Conservation (phyloP, 2,113 vertebrate species). For the Plecotus auritus region DNA sequence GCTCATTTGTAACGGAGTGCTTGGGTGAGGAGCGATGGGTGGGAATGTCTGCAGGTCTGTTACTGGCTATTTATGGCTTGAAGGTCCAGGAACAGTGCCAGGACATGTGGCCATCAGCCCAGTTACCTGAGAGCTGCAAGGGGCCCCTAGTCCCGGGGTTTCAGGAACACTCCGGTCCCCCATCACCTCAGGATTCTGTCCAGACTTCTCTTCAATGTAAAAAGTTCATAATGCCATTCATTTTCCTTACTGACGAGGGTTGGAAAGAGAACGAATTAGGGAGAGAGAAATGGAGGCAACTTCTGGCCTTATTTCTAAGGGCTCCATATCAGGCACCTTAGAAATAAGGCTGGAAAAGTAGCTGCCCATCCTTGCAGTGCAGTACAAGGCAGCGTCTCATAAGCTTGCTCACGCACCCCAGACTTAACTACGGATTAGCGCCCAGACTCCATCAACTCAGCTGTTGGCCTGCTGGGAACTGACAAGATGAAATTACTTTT, state of each 20-base stretch:
- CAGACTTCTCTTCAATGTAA: neutral
- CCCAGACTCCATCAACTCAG: neutral
- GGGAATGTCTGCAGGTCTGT: neutral
- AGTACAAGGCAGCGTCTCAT: too few relatives aligned
- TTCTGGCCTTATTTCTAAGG: neutral
- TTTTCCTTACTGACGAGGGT: neutral
- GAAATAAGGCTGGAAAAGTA: neutral
- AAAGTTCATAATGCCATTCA: neutral
- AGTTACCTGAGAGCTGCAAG: neutral
- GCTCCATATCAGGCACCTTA: too few relatives aligned
- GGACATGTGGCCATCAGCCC: neutral
- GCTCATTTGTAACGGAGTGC: slow-evolving; percentile 29
- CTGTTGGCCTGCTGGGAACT: neutral
- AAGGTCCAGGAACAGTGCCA: slow-evolving; percentile 24
- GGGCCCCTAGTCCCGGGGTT: neutral
- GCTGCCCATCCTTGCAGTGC: too few relatives aligned
- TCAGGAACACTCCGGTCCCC: neutral
- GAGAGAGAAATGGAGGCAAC: neutral
- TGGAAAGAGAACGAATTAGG: neutral
- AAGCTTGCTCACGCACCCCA: neutral
- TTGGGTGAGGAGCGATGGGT: neutral
- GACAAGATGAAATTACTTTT: neutral
- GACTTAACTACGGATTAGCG: neutral
- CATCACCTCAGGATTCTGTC: neutral
- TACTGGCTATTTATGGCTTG: slow-evolving; percentile 8